A percentile compares a stretch with the other conserved stretches of the same genome.
These are phyloP conservation scores for Montipora sp. DNA, from an alignment of 64 coral and sea anemone genomes.

Conservation along the genomic window DNA sequence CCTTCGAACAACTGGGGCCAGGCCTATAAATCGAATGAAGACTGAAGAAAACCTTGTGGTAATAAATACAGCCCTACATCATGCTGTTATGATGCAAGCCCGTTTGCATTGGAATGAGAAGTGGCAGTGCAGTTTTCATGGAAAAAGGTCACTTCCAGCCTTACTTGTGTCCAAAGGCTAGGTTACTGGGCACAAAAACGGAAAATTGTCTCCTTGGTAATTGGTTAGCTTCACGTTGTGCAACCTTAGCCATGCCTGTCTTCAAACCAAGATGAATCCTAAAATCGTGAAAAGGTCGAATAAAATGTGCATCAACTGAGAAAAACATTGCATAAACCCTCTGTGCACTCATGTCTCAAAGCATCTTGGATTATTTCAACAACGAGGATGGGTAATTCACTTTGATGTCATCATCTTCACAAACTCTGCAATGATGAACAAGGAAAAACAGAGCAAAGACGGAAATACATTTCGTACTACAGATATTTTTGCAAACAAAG, in stretches of 20 bases:
- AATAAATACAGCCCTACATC: too few species aligned
- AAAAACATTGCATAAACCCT: neutral
- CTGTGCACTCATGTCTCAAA: neutral
- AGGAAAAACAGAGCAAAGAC: neutral
- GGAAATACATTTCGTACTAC: neutral
- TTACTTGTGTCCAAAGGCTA: too few species aligned
- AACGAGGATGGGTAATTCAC: conserved; percentile 34
- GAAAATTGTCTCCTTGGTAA: too few species aligned
- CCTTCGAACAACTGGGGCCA: too few species aligned
- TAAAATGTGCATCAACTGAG: conserved; percentile 26
- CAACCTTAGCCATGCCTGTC: neutral
- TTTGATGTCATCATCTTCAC: conserved; percentile 99
- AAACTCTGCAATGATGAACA: conserved; percentile 77
- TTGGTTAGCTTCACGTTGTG: neutral
- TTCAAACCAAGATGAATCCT: neutral
- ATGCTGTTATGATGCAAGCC: too few species aligned
- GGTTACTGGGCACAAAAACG: too few species aligned
- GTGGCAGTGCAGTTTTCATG: too few species aligned
- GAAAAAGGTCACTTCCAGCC: too few species aligned
- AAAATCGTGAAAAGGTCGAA: neutral
- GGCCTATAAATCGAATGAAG: too few species aligned
- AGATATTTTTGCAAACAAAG: neutral
- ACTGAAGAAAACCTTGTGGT: too few species aligned
- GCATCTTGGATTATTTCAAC: neutral
- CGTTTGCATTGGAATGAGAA: too few species aligned